Conservation (phyloP, 2,888 invertebrate species). For the Lepidonotus clava region DNA sequence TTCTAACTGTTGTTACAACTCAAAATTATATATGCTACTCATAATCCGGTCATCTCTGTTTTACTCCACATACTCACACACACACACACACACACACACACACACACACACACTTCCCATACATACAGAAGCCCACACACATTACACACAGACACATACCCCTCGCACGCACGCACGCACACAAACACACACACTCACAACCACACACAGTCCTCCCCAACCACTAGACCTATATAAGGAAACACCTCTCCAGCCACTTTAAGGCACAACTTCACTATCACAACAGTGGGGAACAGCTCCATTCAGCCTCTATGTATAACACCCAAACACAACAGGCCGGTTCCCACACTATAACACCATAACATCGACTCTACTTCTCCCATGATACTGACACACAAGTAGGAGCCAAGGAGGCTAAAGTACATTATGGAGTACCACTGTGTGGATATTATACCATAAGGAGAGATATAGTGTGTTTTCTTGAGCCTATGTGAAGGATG, state of each 20-base stretch:
- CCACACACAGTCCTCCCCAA: background rate
- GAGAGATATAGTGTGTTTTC: too few relatives aligned
- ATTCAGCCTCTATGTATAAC: too few relatives aligned
- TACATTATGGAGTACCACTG: too few relatives aligned
- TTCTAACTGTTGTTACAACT: background rate
- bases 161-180: background rate
- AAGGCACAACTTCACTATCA: too few relatives aligned
- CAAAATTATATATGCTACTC: background rate
- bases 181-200: background rate
- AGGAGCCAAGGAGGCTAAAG: too few relatives aligned
- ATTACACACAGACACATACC: conserved; percentile 13
- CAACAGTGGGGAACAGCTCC: too few relatives aligned
- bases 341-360: too few relatives aligned
- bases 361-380: too few relatives aligned
- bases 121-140: background rate
- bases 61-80: background rate
- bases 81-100: background rate
- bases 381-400: too few relatives aligned
- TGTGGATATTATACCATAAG: too few relatives aligned
- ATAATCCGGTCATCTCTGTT: background rate
- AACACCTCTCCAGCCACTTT: background rate
- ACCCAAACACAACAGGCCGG: too few relatives aligned
- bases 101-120: background rate
- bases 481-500: too few relatives aligned
- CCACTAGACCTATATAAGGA: background rate